Evolutionary conservation across 35 echinoderm and acorn worm genomes (phyloP), one percentile per base, ranked within the genome.

Genomic region (Ophiothrix spiculata): DNA sequence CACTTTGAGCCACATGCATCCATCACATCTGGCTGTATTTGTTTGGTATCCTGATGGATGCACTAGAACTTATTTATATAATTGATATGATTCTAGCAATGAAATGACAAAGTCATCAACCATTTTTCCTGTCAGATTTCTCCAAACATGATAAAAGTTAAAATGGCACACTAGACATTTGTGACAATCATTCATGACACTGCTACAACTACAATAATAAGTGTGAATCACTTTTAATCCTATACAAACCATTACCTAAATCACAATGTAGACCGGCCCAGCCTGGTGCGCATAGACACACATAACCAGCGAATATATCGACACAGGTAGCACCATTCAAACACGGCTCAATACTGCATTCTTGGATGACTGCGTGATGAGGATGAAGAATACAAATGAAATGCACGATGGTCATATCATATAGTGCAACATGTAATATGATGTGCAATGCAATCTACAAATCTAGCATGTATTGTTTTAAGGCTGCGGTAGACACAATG

Each of bases 311-410:
- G 17, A 64, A 49, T 40, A 75, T 29, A 76, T 94, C 88, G 32
- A 39, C 73, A 39, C 87, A 90, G 4, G 83, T 90, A 33, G 83
- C 92, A 14, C 90, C 90, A 87, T 92, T 92, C 12, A 37, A 35
- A 81, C 90, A 92, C 15, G 90, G 84, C 28, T 87, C 46, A 33
- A 31, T 37, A 6, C 16, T 32, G 38, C 85, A 87, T 39, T 87
- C 85, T 35, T 87, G 32, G 17, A 56, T 78, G 3, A 75, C 87
- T 84, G 81, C n/a, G n/a, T n/a, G n/a, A n/a, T n/a, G n/a, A n/a
- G n/a, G n/a, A n/a, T n/a, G n/a, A n/a, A n/a, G n/a, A n/a, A n/a
- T n/a, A n/a, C n/a, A n/a, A n/a, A n/a, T n/a, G n/a, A n/a, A n/a
- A n/a, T n/a, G n/a, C n/a, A n/a, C n/a, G n/a, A n/a, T n/a, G n/a